Percentiles rank a stretch among this genome's conserved stretches.
phyloP scores from a whole-genome alignment of 1,140 invertebrate genomes.

The Neodiprion pinetum region DNA sequence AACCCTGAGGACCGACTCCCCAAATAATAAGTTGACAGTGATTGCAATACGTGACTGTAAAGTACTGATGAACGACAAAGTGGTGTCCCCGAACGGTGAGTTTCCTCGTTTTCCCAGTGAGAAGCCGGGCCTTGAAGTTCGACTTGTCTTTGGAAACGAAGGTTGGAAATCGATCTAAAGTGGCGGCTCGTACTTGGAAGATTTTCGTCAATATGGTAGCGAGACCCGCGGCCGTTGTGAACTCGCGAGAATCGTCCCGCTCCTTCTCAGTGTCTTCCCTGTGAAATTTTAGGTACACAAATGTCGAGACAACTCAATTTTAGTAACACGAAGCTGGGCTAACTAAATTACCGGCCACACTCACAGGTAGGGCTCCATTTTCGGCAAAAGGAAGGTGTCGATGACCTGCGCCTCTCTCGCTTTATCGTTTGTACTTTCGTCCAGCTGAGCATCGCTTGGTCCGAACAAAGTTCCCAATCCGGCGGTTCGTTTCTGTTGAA shows the following conservation, averaged over 20 bases:
- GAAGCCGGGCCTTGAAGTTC: conserved; percentile 70
- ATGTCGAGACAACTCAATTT: conserved; percentile 16
- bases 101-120: conserved; percentile 79
- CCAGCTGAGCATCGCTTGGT: conserved; percentile 80
- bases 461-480: conserved; percentile 92
- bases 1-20: conserved; percentile 93
- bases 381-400: conserved; percentile 75
- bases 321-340: not conserved
- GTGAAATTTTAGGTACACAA: conserved; percentile 37
- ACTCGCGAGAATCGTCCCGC: conserved; percentile 69
- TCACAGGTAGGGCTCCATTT: conserved; percentile 76
- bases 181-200: conserved; percentile 70
- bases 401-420: conserved; percentile 78
- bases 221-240: conserved; percentile 78
- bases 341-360: conserved; percentile 39
- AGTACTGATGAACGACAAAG: conserved; percentile 88
- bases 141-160: conserved; percentile 88
- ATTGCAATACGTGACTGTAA: conserved; percentile 89
- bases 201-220: conserved; percentile 80
- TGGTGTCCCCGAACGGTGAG: conserved; percentile 87
- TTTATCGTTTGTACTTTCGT: conserved; percentile 84
- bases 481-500: conserved; percentile 87
- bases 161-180: conserved; percentile 74
- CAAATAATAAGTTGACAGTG: conserved; percentile 92
- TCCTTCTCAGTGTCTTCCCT: conserved; percentile 78